A percentile compares a stretch with the other conserved stretches of the same genome.
Conservation (phyloP, 1,140 invertebrate genomes). For the Drosophila littoralis region DNA sequence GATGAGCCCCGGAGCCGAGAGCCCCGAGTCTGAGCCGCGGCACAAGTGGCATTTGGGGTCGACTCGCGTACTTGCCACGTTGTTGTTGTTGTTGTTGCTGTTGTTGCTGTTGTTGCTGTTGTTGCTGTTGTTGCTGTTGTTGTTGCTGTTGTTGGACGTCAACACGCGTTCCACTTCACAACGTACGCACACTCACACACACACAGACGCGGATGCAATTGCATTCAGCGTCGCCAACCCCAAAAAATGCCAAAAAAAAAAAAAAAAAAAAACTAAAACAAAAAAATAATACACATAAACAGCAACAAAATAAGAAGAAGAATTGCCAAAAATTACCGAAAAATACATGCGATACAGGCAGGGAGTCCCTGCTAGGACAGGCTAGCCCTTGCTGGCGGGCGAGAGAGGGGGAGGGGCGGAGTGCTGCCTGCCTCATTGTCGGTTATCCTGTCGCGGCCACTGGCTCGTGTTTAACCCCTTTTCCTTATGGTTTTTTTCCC, state of each 20-base stretch:
- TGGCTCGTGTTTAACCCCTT: constrained; percentile 48
- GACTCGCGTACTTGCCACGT: constrained; percentile 18
- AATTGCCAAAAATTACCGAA: constrained; percentile 69
- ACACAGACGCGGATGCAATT: constrained; percentile 62
- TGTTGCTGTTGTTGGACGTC: constrained; percentile 26
- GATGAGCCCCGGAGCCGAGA: constrained; percentile 41
- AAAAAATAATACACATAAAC: constrained; percentile 5
- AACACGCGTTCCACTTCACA: constrained; percentile 75
- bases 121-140: constrained; percentile 3
- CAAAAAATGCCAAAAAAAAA: constrained; percentile 48
- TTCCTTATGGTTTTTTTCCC: constrained; percentile 8
- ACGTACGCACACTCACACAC: constrained; percentile 63
- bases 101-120: constrained; percentile 13
- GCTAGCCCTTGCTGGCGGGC: background rate
- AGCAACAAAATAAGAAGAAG: constrained; percentile 38
- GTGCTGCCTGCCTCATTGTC: constrained; percentile 34
- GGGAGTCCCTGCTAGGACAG: constrained; percentile 2
- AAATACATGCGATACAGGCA: constrained; percentile 51
- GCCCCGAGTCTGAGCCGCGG: constrained; percentile 24
- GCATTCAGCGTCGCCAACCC: constrained; percentile 62
- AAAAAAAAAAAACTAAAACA: constrained; percentile 27
- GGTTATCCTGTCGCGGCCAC: constrained; percentile 50
- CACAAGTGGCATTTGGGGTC: constrained; percentile 56
- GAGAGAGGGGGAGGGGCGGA: background rate
- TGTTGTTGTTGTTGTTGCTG: background rate